phyloP scores from a whole-genome alignment of 2,797 vertebrate genomes.

The Gastrophryne carolinensis region DNA sequence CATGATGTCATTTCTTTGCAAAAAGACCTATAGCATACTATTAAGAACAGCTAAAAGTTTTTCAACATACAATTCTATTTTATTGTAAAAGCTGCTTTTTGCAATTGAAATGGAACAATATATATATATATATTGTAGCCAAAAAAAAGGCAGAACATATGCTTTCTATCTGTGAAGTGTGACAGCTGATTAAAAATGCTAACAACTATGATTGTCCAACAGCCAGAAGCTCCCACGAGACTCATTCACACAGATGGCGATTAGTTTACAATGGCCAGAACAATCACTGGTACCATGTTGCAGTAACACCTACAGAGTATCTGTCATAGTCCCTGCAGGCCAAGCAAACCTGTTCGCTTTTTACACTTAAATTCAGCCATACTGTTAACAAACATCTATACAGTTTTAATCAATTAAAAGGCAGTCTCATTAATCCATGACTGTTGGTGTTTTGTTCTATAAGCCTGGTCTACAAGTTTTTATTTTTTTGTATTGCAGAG shows the following conservation, averaged over 20 bases:
- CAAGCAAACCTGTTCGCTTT: conserved; percentile 77
- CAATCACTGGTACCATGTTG: conserved; percentile 75
- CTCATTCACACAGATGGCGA: conserved; percentile 77
- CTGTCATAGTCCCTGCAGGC: conserved; percentile 74
- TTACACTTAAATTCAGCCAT: conserved; percentile 79
- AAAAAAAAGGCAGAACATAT: conserved; percentile 70
- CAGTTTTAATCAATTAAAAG: conserved; percentile 79
- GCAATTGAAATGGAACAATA: conserved; percentile 32
- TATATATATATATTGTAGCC: conserved; percentile 56
- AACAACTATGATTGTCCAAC: conserved; percentile 78
- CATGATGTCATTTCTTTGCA: conserved; percentile 25
- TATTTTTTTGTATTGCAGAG: conserved; percentile 38
- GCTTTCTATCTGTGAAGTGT: conserved; percentile 72
- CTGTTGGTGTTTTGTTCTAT: conserved; percentile 47
- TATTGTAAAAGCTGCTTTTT: conserved; percentile 22
- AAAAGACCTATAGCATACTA: neutral
- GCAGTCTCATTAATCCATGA: conserved; percentile 58
- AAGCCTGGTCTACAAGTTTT: conserved; percentile 34
- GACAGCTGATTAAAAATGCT: conserved; percentile 80
- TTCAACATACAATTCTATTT: conserved; percentile 24
- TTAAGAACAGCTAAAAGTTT: neutral
- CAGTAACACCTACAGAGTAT: conserved; percentile 76
- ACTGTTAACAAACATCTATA: conserved; percentile 77
- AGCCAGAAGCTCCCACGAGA: conserved; percentile 73
- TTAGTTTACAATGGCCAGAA: conserved; percentile 79